Evolutionary conservation across 1,140 invertebrate species (phyloP).

Genomic region (Penaeus indicus): DNA sequence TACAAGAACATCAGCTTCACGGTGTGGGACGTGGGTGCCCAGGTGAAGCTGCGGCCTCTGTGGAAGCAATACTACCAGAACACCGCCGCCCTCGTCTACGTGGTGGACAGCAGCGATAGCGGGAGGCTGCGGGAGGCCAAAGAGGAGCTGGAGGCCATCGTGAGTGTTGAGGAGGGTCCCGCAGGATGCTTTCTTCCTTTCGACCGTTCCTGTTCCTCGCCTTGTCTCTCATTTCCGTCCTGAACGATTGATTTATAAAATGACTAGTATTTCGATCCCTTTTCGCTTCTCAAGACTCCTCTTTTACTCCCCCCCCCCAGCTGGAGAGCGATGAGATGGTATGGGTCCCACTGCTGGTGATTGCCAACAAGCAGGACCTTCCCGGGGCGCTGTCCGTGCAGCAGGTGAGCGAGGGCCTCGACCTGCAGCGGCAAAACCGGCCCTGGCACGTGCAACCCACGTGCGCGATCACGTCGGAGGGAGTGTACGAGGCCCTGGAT

Average conservation of each 20-base stretch:
- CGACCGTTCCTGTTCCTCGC: too few relatives aligned
- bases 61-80: slow-evolving; percentile 80
- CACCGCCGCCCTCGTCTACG: slow-evolving; percentile 72
- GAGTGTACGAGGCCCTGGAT: slow-evolving; percentile 56
- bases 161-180: slow-evolving; percentile 35
- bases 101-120: slow-evolving; percentile 67
- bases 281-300: too few relatives aligned
- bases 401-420: slow-evolving; percentile 58
- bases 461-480: slow-evolving; percentile 52
- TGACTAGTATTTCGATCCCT: too few relatives aligned
- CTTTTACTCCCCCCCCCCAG: not conserved
- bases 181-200: too few relatives aligned
- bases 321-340: slow-evolving; percentile 72
- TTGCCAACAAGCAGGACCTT: slow-evolving; percentile 69
- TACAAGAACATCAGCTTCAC: slow-evolving; percentile 72
- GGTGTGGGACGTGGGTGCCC: slow-evolving; percentile 73
- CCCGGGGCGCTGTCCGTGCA: slow-evolving; percentile 37
- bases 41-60: slow-evolving; percentile 70
- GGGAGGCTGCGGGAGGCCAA: slow-evolving; percentile 67
- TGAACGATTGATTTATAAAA: too few relatives aligned
- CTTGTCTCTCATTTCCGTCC: too few relatives aligned
- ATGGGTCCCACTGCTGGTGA: slow-evolving; percentile 65
- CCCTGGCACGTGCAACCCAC: slow-evolving; percentile 57
- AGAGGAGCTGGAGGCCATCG: slow-evolving; percentile 66
- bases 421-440: slow-evolving; percentile 45